A percentile compares a stretch with the other conserved stretches of the same genome.
phyloP scores from a whole-genome alignment of 2,888 invertebrate genomes.

The Mimumesa dahlbomi region DNA sequence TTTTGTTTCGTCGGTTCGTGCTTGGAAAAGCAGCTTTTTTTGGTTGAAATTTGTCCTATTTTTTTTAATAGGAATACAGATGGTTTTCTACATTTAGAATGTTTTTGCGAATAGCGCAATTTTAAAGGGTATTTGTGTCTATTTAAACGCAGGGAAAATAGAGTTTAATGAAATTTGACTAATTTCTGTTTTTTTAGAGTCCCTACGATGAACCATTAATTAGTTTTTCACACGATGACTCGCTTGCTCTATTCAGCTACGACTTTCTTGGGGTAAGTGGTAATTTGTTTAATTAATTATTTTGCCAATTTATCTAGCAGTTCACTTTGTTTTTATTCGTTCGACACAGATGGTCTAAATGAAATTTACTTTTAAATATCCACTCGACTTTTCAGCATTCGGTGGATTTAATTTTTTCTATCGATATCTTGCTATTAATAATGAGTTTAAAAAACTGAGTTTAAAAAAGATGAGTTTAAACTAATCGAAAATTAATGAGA shows the following conservation, averaged over 20 bases:
- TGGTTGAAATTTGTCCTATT: background rate
- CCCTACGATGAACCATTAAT: background rate
- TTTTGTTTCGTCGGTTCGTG: background rate
- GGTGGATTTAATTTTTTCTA: too few species aligned
- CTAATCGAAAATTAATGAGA: too few species aligned
- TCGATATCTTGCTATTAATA: too few species aligned
- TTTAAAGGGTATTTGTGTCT: background rate
- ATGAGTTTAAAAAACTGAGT: too few species aligned
- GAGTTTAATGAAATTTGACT: too few species aligned
- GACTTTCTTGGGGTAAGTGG: conserved; percentile 41
- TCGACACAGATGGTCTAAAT: background rate
- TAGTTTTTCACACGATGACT: conserved; percentile 32
- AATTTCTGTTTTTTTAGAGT: conserved; percentile 29
- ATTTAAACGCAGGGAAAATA: too few species aligned
- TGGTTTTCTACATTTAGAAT: background rate
- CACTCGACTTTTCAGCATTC: background rate
- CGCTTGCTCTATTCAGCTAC: conserved; percentile 34
- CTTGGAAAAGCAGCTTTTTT: background rate
- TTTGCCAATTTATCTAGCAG: too few species aligned
- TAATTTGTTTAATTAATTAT: too few species aligned
- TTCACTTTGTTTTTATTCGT: too few species aligned
- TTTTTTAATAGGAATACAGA: background rate
- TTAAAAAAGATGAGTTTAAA: too few species aligned
- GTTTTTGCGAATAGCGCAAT: background rate
- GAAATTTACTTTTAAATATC: background rate